Conservation (phyloP, 2,113 vertebrate genomes). For the Anser cygnoides region DNA sequence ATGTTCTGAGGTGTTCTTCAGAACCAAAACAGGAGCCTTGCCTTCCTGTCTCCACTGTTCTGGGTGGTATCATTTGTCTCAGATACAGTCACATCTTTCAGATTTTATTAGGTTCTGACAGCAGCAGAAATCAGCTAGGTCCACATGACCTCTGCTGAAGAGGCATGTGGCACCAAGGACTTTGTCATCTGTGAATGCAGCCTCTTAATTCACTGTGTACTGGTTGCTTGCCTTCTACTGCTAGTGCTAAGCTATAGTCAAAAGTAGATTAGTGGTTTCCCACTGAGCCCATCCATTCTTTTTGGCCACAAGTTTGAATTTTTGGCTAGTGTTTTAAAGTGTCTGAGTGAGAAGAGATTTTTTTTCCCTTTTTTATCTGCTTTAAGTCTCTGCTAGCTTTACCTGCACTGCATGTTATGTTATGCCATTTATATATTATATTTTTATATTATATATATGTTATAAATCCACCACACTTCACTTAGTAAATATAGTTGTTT, state of each 20-base stretch:
- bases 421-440: neutral
- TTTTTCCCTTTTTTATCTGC: neutral
- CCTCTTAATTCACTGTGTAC: neutral
- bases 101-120: neutral
- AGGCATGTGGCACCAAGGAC: neutral
- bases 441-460: neutral
- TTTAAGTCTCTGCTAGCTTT: neutral
- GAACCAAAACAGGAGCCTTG: neutral
- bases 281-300: neutral
- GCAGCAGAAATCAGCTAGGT: neutral
- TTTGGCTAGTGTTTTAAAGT: neutral
- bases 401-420: neutral
- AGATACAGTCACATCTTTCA: accelerated
- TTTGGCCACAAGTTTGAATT: neutral
- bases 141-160: neutral
- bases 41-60: neutral
- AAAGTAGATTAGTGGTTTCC: neutral
- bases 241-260: neutral
- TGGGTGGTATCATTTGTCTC: neutral
- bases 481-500: neutral
- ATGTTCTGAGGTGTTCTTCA: neutral
- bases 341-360: neutral
- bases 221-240: neutral
- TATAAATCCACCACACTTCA: neutral
- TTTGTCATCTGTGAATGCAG: neutral